phyloP scores from a whole-genome alignment of 2,797 vertebrate genomes.

The Danio jaintianensis region DNA sequence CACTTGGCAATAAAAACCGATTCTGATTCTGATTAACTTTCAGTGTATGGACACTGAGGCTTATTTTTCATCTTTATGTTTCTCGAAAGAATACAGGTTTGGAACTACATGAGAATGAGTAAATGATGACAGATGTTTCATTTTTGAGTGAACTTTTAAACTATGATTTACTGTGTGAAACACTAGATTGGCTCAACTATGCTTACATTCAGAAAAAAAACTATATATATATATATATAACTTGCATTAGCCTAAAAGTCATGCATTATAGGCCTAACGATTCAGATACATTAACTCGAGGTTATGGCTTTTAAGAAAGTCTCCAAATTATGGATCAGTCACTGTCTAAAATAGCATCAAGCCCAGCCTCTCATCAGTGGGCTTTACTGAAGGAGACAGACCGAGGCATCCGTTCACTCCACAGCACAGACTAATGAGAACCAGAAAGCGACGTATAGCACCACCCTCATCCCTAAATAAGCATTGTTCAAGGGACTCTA shows the following conservation, averaged over 20 bases:
- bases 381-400: slow-evolving; percentile 29
- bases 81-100: neutral
- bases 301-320: slow-evolving; percentile 14
- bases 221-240: no score
- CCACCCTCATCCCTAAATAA: slow-evolving; percentile 52
- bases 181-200: neutral
- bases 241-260: neutral
- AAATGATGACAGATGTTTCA: slow-evolving; percentile 5
- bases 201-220: neutral
- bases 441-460: slow-evolving; percentile 52
- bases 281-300: slow-evolving; percentile 24
- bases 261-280: neutral
- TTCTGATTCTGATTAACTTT: no score
- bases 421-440: slow-evolving; percentile 50
- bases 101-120: neutral
- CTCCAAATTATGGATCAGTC: slow-evolving; percentile 39
- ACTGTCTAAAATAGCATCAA: slow-evolving; percentile 38
- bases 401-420: slow-evolving; percentile 30
- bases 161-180: neutral
- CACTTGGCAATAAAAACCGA: no score
- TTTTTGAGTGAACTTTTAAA: slow-evolving; percentile 6
- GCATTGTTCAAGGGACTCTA: slow-evolving; percentile 52
- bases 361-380: slow-evolving; percentile 53
- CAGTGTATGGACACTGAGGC: neutral
- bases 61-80: slow-evolving; percentile 15